Conservation (phyloP, 2,888 invertebrate species). For the Tetramorium bicarinatum region DNA sequence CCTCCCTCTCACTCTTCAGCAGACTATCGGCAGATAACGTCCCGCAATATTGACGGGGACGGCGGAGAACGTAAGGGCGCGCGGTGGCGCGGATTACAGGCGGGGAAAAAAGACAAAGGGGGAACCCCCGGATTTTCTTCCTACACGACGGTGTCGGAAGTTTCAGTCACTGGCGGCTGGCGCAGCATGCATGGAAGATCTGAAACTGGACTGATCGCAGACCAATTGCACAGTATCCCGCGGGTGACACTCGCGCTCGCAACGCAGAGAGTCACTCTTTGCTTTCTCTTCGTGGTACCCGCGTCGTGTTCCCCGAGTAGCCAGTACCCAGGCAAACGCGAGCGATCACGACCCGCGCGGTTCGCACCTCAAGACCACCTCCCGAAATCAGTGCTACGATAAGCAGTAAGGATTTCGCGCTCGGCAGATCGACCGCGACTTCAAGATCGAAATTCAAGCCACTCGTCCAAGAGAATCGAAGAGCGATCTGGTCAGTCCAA, state of each 20-base stretch:
- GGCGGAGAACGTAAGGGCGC: slow-evolving; percentile 39
- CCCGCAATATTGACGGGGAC: background rate
- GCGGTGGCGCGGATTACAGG: slow-evolving; percentile 26
- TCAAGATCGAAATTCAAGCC: background rate
- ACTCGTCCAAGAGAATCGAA: background rate
- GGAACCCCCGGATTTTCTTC: slow-evolving; percentile 77
- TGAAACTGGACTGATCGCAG: slow-evolving; percentile 62
- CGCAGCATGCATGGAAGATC: slow-evolving; percentile 67
- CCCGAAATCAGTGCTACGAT: background rate
- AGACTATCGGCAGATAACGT: slow-evolving; percentile 29
- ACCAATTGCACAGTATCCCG: slow-evolving; percentile 48
- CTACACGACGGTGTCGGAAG: slow-evolving; percentile 42
- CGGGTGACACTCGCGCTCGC: slow-evolving; percentile 22
- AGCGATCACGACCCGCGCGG: background rate
- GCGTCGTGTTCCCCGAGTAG: slow-evolving; percentile 16
- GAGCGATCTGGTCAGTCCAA: no score
- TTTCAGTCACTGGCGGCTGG: slow-evolving; percentile 54
- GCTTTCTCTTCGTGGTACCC: background rate
- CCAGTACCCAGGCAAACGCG: slow-evolving; percentile 6
- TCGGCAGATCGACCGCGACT: background rate
- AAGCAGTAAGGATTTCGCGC: background rate
- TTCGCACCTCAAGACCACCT: background rate
- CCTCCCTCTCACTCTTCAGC: slow-evolving; percentile 30
- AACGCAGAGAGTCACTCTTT: slow-evolving; percentile 25
- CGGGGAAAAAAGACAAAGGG: slow-evolving; percentile 69